Evolutionary conservation across 2,888 invertebrate genomes (phyloP).

Genomic region (Drosophila fungiperda): DNA sequence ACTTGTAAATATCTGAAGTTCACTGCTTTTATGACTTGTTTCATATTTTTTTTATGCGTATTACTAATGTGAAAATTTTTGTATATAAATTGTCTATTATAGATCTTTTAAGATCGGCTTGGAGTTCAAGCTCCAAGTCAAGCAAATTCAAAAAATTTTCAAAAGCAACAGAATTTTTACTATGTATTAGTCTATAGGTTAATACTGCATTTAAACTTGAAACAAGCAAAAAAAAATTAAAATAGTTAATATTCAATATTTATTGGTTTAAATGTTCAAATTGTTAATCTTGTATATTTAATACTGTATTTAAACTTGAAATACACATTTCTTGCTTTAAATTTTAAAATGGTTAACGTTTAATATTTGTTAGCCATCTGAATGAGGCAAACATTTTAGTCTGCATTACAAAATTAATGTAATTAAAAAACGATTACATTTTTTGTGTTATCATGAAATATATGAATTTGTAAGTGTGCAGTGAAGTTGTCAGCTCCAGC

Average conservation of each 20-base stretch:
- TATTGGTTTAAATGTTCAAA: neutral
- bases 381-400: neutral
- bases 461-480: neutral
- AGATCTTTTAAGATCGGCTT: neutral
- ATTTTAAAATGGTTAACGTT: neutral
- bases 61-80: neutral
- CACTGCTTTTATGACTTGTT: neutral
- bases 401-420: neutral
- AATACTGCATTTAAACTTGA: neutral
- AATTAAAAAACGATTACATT: neutral
- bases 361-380: neutral
- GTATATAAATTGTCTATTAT: neutral
- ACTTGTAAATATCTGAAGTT: neutral
- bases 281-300: neutral
- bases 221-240: neutral
- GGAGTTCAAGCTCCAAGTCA: neutral
- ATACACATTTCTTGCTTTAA: neutral
- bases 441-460: slow-evolving; percentile 10
- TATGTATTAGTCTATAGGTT: neutral
- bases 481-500: neutral
- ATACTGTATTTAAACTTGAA: neutral
- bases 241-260: neutral
- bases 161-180: neutral
- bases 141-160: neutral
- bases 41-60: neutral